A percentile compares a stretch with the other conserved stretches of the same genome.
These are phyloP conservation scores for Phrynocephalus vlangalii DNA, from an alignment of 2,797 vertebrate species.

Conservation along the genomic window DNA sequence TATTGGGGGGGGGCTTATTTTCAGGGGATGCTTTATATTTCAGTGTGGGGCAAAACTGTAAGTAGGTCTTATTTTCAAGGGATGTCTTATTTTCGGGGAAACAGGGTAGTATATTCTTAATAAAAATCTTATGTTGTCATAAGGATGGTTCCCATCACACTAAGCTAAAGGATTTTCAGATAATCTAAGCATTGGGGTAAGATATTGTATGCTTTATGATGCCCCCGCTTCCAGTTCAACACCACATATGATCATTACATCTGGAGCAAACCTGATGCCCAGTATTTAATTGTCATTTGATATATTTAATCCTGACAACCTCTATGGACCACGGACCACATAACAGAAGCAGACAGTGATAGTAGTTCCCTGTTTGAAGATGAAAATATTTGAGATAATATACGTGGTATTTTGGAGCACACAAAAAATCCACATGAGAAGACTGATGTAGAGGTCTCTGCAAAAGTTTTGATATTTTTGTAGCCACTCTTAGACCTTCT, in stretches of 20 bases:
- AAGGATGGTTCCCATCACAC: no score
- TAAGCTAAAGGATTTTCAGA: neutral
- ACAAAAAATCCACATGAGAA: constrained; percentile 28
- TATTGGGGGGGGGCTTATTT: no score
- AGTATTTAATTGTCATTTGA: neutral
- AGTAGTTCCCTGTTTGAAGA: constrained; percentile 5
- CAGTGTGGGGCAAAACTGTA: no score
- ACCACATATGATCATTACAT: neutral
- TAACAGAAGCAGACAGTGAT: neutral
- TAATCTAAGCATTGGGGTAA: neutral
- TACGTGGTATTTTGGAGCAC: constrained; percentile 27
- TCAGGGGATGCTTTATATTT: no score
- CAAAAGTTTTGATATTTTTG: constrained; percentile 53
- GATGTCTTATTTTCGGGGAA: no score
- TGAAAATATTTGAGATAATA: constrained; percentile 32
- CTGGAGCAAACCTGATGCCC: neutral
- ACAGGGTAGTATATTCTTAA: neutral
- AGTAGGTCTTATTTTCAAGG: no score
- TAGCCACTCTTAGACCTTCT: neutral
- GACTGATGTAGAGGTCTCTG: constrained; percentile 47
- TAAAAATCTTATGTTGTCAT: neutral
- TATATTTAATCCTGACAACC: neutral
- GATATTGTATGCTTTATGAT: neutral
- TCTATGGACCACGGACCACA: constrained; percentile 34
- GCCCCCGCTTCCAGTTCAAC: neutral